These are phyloP conservation scores for Ptiloglossa arizonensis DNA, from an alignment of 1,140 invertebrate species.

Conservation along the genomic window DNA sequence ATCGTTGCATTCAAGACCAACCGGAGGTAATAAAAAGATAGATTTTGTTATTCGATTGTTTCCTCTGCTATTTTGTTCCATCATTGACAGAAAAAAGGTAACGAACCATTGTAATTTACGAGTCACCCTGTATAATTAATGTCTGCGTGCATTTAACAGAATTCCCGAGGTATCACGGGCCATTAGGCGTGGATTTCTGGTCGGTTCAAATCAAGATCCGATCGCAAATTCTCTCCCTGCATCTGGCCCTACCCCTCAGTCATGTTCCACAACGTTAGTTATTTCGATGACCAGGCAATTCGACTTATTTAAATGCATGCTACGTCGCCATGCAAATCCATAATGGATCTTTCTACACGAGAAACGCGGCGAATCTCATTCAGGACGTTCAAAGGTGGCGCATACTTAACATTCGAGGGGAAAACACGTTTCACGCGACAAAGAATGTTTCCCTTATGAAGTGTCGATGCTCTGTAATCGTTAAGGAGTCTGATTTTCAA, in stretches of 20 bases:
- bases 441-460: background rate
- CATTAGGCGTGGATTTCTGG: slow-evolving; percentile 60
- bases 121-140: background rate
- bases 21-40: too few species aligned
- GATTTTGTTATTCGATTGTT: too few species aligned
- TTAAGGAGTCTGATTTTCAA: too few species aligned
- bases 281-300: background rate
- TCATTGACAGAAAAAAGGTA: too few species aligned
- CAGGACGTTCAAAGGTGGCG: background rate
- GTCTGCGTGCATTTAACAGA: slow-evolving; percentile 58
- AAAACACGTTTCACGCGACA: background rate
- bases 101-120: too few species aligned
- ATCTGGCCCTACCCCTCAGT: background rate
- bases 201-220: slow-evolving; percentile 21
- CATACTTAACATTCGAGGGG: background rate
- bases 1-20: too few species aligned
- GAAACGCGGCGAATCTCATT: slow-evolving; percentile 26
- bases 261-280: too few species aligned
- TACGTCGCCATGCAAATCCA: slow-evolving; percentile 51
- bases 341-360: slow-evolving; percentile 56
- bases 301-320: slow-evolving; percentile 61
- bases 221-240: background rate
- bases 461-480: background rate
- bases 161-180: slow-evolving; percentile 46
- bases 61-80: too few species aligned